Conservation (phyloP, 2,888 invertebrate species). For the Brenthis hecate region DNA sequence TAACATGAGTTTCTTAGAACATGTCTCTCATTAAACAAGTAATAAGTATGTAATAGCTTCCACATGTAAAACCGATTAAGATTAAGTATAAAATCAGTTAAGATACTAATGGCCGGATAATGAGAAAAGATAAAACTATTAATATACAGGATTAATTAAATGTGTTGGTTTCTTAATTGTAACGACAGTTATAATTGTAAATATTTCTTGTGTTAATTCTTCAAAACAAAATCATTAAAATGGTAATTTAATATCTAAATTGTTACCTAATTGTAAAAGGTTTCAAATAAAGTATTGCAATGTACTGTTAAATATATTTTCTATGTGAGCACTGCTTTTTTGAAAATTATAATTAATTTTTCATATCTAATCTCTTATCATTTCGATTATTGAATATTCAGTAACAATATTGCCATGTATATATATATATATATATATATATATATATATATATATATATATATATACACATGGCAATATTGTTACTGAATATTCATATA, state of each 20-base stretch:
- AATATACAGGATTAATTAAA: slow-evolving; percentile 2
- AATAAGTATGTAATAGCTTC: slow-evolving; percentile 31
- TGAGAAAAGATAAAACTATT: slow-evolving; percentile 5
- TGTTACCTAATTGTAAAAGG: no score
- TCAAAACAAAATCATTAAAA: not conserved
- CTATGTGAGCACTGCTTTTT: no score
- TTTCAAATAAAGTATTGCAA: no score
- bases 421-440: no score
- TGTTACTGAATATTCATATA: no score
- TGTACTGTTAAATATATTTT: no score
- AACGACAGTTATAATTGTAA: slow-evolving; percentile 6
- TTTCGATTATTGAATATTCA: no score
- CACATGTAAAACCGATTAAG: slow-evolving; percentile 25
- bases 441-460: no score
- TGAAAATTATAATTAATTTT: no score
- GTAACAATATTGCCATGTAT: no score
- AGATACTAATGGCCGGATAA: slow-evolving; percentile 14
- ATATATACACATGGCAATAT: no score
- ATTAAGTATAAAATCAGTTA: slow-evolving; percentile 22
- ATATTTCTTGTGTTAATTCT: not conserved
- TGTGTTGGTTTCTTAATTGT: slow-evolving; percentile 6
- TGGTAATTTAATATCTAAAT: not conserved
- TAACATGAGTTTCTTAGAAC: slow-evolving; percentile 39
- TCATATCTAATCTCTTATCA: no score
- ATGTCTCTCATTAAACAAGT: slow-evolving; percentile 32